Evolutionary conservation across 2,113 vertebrate genomes (phyloP), one percentile per base, ranked within the genome.

Genomic region (Paratilapia polleni): DNA sequence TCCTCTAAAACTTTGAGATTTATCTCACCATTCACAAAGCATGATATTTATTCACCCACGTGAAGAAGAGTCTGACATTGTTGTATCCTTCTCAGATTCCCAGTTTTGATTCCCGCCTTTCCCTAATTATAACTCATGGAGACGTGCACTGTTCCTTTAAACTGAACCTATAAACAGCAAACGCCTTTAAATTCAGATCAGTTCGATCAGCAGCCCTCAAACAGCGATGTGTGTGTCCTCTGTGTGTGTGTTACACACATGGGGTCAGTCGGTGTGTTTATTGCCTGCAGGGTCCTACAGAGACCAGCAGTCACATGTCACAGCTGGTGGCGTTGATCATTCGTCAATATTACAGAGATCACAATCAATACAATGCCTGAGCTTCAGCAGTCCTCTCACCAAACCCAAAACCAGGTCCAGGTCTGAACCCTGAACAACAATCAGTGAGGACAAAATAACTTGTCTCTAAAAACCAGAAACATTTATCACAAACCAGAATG

Each of bases 281-380:
- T 52, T 74, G 80, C 28, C 80, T 34, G 57, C 57, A 60, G 56
- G 49, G 52, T 36, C 4, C 8, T 4, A 9, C 28, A 34, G 41
- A 62, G 59, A 63, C 17, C 24, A 47, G 66, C 26, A 34, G 80
- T 74, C 52, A 68, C 78, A 78, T 78, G 76, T 78, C 7, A 34
- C 22, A 24, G 56, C 64, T 49, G 81, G 68, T 83, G 77, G 24
- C 13, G 56, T 58, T 57, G 66, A 82, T n/a, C 26, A 54, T 24
- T n/a, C 15, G 34, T 80, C 83, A 19, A 77, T 73, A 81, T 36
- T 15, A 14, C 22, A 15, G 19, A 3, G 12, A 14, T 4, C 12
- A 4, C 3, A 10, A 82, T 80, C 83, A 28, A 79, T 57, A 28
- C 2, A 36, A 13, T 5, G 41, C 58, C 19, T 4, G 15, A 38